phyloP scores from a whole-genome alignment of 2,888 invertebrate species.

The Phlogophora meticulosa region DNA sequence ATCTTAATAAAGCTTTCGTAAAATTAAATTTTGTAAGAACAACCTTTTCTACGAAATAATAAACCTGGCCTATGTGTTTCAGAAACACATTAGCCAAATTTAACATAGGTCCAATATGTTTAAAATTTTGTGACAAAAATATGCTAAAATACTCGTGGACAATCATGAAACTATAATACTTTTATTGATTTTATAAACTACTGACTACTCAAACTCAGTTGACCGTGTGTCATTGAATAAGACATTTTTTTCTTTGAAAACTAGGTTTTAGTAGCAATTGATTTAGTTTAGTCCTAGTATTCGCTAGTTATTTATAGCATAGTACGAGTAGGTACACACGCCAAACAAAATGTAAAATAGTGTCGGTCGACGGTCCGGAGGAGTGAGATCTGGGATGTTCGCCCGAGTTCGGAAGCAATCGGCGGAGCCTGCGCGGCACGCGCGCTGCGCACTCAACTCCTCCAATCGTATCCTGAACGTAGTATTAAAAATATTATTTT shows the following conservation, averaged over 20 bases:
- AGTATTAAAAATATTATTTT: constrained; percentile 89
- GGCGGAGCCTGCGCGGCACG: constrained; percentile 79
- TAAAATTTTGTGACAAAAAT: background rate
- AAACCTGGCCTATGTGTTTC: background rate
- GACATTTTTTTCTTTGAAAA: background rate
- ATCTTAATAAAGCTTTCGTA: constrained; percentile 25
- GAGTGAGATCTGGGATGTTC: constrained; percentile 68
- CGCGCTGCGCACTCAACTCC: constrained; percentile 80
- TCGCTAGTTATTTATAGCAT: constrained; percentile 29
- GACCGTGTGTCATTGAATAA: background rate
- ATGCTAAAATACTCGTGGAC: background rate
- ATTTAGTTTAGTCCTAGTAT: constrained; percentile 46
- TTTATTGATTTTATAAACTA: background rate
- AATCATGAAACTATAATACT: background rate
- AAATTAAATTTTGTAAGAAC: background rate
- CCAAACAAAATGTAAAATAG: constrained; percentile 67
- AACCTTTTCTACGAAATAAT: background rate
- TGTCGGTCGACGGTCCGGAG: constrained; percentile 59
- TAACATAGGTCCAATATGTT: no score
- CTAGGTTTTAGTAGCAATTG: constrained; percentile 25
- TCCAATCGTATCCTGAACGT: constrained; percentile 86
- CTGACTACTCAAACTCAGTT: background rate
- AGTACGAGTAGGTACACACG: constrained; percentile 35
- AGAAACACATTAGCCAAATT: background rate
- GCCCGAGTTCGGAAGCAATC: constrained; percentile 76